Conservation (phyloP, 1,140 invertebrate genomes). For the Brachionus sp. region DNA sequence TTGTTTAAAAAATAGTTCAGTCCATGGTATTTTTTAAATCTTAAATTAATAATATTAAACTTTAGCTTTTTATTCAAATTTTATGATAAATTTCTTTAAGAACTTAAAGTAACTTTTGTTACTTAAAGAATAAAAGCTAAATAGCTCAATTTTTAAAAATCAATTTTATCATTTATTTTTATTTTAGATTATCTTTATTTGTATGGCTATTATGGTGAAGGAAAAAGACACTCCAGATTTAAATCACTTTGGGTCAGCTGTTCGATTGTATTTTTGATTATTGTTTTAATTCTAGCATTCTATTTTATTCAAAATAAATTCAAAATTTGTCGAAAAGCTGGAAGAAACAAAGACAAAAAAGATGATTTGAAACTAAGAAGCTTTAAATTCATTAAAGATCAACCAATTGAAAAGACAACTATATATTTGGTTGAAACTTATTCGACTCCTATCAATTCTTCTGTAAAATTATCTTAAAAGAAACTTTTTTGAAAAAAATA, state of each 20-base stretch:
- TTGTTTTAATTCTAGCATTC: not conserved
- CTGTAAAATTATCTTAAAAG: no score
- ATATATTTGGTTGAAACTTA: not conserved
- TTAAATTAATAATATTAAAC: not conserved
- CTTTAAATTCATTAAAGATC: not conserved
- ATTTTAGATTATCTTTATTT: not conserved
- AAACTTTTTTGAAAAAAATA: no score
- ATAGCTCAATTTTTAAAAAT: not conserved
- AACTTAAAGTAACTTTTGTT: no score
- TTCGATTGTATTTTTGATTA: not conserved
- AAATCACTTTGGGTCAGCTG: not conserved
- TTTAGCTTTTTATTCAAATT: not conserved
- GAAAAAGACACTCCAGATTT: not conserved
- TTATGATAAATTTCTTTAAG: no score
- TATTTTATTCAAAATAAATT: not conserved
- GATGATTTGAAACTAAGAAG: not conserved
- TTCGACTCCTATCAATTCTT: no score
- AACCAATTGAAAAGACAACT: not conserved
- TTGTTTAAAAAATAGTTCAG: not conserved
- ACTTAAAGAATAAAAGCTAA: not conserved
- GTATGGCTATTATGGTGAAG: not conserved
- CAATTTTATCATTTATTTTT: not conserved
- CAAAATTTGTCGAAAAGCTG: not conserved
- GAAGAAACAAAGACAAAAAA: not conserved
- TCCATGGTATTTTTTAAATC: not conserved